phyloP scores from a whole-genome alignment of 2,797 vertebrate species.

The Liparis tanakae region DNA sequence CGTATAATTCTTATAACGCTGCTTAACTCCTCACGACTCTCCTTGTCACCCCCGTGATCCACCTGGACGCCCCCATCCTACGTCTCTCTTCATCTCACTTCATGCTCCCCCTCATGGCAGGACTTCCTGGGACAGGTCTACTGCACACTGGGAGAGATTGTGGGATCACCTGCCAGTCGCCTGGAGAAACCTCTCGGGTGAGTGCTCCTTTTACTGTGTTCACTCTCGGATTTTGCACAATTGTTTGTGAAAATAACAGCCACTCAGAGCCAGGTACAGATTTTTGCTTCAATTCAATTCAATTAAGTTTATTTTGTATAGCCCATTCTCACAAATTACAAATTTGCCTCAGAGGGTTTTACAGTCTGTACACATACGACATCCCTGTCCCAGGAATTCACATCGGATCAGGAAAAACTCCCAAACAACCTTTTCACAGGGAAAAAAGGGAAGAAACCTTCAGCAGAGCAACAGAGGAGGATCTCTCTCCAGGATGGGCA shows the following conservation, averaged over 20 bases:
- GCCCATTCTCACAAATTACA: no score
- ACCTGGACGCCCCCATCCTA: slow-evolving; percentile 52
- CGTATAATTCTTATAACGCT: slow-evolving; percentile 66
- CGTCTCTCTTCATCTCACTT: slow-evolving; percentile 54
- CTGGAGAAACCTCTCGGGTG: slow-evolving; percentile 93
- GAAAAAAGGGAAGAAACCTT: no score
- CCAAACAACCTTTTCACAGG: no score
- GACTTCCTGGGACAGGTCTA: slow-evolving; percentile 95
- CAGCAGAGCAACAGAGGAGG: no score
- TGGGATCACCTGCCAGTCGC: slow-evolving; percentile 92
- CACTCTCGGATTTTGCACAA: not conserved
- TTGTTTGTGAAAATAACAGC: not conserved
- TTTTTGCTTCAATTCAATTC: not conserved
- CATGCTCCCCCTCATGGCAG: slow-evolving; percentile 72
- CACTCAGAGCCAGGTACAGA: not conserved
- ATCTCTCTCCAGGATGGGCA: no score
- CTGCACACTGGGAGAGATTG: slow-evolving; percentile 95
- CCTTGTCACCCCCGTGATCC: slow-evolving; percentile 62
- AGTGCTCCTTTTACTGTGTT: slow-evolving; percentile 62
- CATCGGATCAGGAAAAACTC: no score
- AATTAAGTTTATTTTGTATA: no score
- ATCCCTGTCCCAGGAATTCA: no score
- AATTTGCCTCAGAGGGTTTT: no score
- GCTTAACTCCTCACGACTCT: slow-evolving; percentile 68
- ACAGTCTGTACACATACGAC: no score